Evolutionary conservation across 2,797 vertebrate genomes (phyloP).

Genomic region (Amphiprion clarkii): DNA sequence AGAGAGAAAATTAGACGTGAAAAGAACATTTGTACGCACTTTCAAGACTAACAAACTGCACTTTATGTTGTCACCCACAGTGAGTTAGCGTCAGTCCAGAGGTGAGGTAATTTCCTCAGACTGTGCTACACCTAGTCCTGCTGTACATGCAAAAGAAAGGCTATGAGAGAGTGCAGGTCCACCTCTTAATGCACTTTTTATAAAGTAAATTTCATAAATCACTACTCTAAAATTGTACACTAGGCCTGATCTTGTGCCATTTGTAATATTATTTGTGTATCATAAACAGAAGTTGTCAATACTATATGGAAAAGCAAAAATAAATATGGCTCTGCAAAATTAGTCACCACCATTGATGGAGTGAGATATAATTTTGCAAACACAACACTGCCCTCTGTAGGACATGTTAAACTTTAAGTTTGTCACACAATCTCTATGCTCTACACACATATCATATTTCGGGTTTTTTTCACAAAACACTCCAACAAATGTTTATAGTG

Average conservation of each 20-base stretch:
- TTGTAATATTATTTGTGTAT: slow-evolving; percentile 29
- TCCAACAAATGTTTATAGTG: not conserved
- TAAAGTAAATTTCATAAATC: slow-evolving; percentile 19
- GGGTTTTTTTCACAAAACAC: too few relatives aligned
- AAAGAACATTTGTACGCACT: not conserved
- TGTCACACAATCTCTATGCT: too few relatives aligned
- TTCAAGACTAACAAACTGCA: not conserved
- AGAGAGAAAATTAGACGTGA: not conserved
- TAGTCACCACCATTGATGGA: not conserved
- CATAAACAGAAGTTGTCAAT: slow-evolving; percentile 3
- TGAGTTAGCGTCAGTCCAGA: not conserved
- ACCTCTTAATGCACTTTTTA: slow-evolving; percentile 52
- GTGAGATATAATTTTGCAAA: slow-evolving; percentile 2
- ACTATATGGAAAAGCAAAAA: not conserved
- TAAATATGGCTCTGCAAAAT: not conserved
- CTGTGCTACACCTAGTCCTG: not conserved
- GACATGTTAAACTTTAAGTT: too few relatives aligned
- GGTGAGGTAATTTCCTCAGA: not conserved
- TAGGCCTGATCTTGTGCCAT: slow-evolving; percentile 39
- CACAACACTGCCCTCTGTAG: slow-evolving; percentile 61
- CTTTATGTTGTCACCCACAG: not conserved
- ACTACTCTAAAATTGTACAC: not conserved
- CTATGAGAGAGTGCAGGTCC: slow-evolving; percentile 60
- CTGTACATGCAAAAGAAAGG: not conserved
- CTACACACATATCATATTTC: too few relatives aligned